Evolutionary conservation across 2,797 vertebrate species (phyloP).

Genomic region (Malurus splendens): DNA sequence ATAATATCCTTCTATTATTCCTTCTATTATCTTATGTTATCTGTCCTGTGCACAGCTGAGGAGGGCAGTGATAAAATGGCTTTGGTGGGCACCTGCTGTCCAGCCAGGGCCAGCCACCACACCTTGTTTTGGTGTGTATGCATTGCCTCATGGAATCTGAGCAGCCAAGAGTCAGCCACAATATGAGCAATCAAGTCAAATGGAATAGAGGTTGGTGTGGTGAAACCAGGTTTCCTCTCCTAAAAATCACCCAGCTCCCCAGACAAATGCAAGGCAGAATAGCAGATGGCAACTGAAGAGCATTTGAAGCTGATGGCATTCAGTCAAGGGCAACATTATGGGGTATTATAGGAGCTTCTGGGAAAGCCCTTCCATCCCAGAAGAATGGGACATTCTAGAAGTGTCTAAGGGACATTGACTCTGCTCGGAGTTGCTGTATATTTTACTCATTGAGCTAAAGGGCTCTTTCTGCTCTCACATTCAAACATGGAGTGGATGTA

Average conservation of each 20-base stretch:
- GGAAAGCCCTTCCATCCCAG: neutral
- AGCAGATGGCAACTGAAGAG: neutral
- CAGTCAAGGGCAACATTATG: neutral
- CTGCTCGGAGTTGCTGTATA: neutral
- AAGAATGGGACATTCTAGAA: neutral
- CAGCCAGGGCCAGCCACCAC: neutral
- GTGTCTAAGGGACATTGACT: neutral
- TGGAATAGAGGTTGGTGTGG: neutral
- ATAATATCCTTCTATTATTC: too few species aligned
- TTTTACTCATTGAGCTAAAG: neutral
- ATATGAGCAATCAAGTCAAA: neutral
- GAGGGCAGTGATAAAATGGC: neutral
- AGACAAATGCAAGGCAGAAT: neutral
- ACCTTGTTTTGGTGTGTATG: neutral
- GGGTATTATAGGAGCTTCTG: neutral
- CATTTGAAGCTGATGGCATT: neutral
- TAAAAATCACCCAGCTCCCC: neutral
- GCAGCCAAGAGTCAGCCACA: neutral
- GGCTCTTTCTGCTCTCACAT: neutral
- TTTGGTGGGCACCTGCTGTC: neutral
- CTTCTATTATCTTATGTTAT: neutral
- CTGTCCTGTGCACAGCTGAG: neutral
- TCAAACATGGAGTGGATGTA: neutral
- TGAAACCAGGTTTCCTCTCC: neutral
- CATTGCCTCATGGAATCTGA: neutral